These are phyloP conservation scores for Choristoneura fumiferana DNA, from an alignment of 1,140 invertebrate species.

Conservation along the genomic window DNA sequence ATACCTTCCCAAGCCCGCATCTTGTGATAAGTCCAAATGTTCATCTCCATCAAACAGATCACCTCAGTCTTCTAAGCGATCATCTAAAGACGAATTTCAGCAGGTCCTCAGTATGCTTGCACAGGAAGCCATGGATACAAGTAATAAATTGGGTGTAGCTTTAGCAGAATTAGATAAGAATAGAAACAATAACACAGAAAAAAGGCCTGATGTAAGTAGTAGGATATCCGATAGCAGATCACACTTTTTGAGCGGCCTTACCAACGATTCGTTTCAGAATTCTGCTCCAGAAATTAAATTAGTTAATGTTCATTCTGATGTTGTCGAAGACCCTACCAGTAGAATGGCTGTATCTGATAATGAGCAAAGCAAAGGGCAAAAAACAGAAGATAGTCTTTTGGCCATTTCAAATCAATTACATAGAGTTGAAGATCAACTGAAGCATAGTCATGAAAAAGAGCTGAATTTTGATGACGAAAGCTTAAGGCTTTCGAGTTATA, in stretches of 20 bases:
- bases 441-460: constrained; percentile 69
- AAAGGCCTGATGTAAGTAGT: constrained; percentile 51
- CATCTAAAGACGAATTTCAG: constrained; percentile 76
- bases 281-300: constrained; percentile 33
- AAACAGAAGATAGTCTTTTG: constrained; percentile 74
- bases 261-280: constrained; percentile 42
- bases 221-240: constrained; percentile 60
- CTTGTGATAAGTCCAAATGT: constrained; percentile 74
- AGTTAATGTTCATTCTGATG: constrained; percentile 32
- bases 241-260: constrained; percentile 60
- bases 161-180: constrained; percentile 75
- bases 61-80: constrained; percentile 67
- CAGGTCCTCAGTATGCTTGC: constrained; percentile 80
- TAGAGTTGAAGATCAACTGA: constrained; percentile 73
- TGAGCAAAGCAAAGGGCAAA: constrained; percentile 51
- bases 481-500: constrained; percentile 45
- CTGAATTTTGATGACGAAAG: constrained; percentile 60
- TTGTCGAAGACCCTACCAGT: constrained; percentile 28
- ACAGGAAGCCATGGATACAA: constrained; percentile 79
- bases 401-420: constrained; percentile 73
- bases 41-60: constrained; percentile 73
- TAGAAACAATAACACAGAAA: constrained; percentile 56
- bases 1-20: constrained; percentile 68
- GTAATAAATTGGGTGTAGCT: constrained; percentile 72
- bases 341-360: constrained; percentile 23